Evolutionary conservation across 1,140 invertebrate genomes (phyloP).

Genomic region (Aleiodes sp.): DNA sequence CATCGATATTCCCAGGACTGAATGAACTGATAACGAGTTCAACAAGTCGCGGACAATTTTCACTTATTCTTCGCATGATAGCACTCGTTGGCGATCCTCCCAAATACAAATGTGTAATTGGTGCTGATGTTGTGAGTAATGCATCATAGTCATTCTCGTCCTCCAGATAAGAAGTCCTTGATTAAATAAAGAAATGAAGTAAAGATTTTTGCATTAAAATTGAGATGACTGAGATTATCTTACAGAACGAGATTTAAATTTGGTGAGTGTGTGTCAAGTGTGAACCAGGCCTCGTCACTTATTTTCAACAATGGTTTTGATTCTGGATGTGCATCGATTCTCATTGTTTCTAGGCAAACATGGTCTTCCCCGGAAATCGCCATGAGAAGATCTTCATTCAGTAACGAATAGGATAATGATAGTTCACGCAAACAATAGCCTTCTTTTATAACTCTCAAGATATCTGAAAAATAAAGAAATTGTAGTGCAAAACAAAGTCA

Average conservation of each 20-base stretch:
- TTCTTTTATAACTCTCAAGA: conserved; percentile 47
- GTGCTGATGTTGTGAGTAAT: conserved; percentile 49
- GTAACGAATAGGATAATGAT: conserved; percentile 53
- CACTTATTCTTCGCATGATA: conserved; percentile 45
- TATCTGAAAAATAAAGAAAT: conserved; percentile 45
- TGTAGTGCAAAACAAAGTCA: neutral
- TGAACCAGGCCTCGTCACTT: conserved; percentile 51
- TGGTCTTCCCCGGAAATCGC: conserved; percentile 46
- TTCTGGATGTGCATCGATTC: conserved; percentile 56
- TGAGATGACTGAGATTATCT: conserved; percentile 32
- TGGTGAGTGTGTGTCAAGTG: conserved; percentile 47
- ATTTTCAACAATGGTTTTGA: conserved; percentile 47
- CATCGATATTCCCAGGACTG: conserved; percentile 49
- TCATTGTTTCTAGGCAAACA: conserved; percentile 50
- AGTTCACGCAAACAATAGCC: conserved; percentile 54
- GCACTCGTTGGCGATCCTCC: conserved; percentile 52
- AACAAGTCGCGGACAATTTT: conserved; percentile 50
- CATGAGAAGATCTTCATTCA: conserved; percentile 56
- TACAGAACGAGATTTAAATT: conserved; percentile 58
- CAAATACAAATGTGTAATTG: conserved; percentile 61
- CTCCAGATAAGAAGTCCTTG: conserved; percentile 54
- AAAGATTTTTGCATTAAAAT: neutral
- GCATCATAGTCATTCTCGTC: conserved; percentile 52
- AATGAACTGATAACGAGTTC: conserved; percentile 58
- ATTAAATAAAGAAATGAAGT: neutral